Evolutionary conservation across 2,113 vertebrate genomes (phyloP).

Genomic region (Microtus richardsoni): DNA sequence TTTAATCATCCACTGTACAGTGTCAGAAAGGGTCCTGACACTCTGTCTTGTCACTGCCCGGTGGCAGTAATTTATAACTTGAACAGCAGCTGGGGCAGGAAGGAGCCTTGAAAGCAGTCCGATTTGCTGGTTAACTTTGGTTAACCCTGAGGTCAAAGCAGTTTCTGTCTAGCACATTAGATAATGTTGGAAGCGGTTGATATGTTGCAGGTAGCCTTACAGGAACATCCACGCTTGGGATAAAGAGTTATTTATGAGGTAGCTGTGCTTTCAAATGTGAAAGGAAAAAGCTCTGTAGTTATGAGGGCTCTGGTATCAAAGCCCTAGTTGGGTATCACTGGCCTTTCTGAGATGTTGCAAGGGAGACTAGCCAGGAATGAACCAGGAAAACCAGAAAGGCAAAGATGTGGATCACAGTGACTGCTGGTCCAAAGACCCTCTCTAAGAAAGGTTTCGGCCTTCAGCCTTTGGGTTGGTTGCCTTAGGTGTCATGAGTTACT

Average conservation of each 20-base stretch:
- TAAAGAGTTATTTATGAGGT: slow-evolving; percentile 76
- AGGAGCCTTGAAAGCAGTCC: slow-evolving; percentile 44
- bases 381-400: not conserved
- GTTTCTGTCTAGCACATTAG: slow-evolving; percentile 71
- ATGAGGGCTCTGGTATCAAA: slow-evolving; percentile 38
- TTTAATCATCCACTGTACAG: slow-evolving; percentile 50
- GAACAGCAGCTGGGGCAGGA: slow-evolving; percentile 43
- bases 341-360: slow-evolving; percentile 49
- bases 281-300: slow-evolving; percentile 42
- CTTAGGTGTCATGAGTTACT: slow-evolving; percentile 64
- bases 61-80: slow-evolving; percentile 63
- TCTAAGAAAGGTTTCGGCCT: not conserved
- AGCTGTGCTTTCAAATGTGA: slow-evolving; percentile 57
- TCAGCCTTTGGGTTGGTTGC: not conserved
- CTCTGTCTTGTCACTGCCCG: slow-evolving; percentile 48
- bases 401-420: not conserved
- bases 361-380: slow-evolving; percentile 40
- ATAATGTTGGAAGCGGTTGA: slow-evolving; percentile 70
- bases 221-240: slow-evolving; percentile 68
- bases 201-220: slow-evolving; percentile 67
- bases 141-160: slow-evolving; percentile 72
- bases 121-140: slow-evolving; percentile 68
- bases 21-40: slow-evolving; percentile 56
- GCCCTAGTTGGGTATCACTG: slow-evolving; percentile 10
- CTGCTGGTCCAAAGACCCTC: slow-evolving; percentile 39